Evolutionary conservation across 2,113 vertebrate genomes (phyloP), one percentile per base, ranked within the genome.

Genomic region (Peromyscus maniculatus): DNA sequence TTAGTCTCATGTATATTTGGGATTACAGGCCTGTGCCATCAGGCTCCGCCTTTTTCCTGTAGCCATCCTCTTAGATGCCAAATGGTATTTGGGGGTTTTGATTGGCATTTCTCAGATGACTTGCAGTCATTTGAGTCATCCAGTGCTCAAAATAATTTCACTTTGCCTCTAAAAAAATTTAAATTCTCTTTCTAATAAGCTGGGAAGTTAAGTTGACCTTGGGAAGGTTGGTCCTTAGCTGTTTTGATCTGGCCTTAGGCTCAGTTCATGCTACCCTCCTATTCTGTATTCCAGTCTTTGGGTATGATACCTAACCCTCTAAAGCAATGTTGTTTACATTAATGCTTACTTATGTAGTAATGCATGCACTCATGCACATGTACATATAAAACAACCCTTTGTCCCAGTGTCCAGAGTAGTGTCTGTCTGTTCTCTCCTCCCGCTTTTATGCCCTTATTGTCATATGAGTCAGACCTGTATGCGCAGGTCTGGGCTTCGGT

Each of bases 81-180:
- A 55, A 17, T 74, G 17, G 26, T 89, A 49, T 59, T 26, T 62
- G 10, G 8, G 67, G 31, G 36, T 89, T 93, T 88, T 77, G 77
- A 75, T 93, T 62, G 87, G 13, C 15, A 57, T 89, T 57, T 95
- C 49, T 6, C 11, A 96, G 59, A 92, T 92, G 72, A 77, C 64
- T 80, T n/a, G n/a, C 9, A 16, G 19, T 69, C 43, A 93, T 5
- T 94, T 39, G 49, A 52, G 52, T 52, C 52, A 52, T 52, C 10
- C 31, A 62, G 91, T 97, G 64, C 11, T 91, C 52, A 87, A 94
- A 91, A 78, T 95, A 43, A 66, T 82, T 19, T 87, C 52, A 82
- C 7, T 82, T 90, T 21, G 82, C 83, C 69, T 49, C 59, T 87
- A 16, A 83, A 13, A 67, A 84, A 82, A 89, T 13, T 71, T 91